Evolutionary conservation across 2,888 invertebrate species (phyloP).

Genomic region (Oscheius sp.): DNA sequence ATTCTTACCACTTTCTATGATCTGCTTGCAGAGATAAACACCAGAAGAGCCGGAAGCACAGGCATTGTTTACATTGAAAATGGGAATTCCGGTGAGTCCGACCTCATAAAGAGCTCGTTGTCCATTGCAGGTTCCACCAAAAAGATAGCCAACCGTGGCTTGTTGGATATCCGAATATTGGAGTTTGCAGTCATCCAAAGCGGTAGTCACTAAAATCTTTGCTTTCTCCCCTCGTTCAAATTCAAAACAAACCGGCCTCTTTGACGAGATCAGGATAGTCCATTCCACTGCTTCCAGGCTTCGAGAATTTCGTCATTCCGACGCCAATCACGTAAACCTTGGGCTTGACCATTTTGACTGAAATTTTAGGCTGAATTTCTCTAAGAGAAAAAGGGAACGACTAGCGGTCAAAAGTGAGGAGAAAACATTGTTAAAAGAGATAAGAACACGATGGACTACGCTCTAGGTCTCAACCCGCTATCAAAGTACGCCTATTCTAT

Average conservation of each 20-base stretch:
- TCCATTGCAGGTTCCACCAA: conserved; percentile 77
- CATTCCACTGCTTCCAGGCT: conserved; percentile 82
- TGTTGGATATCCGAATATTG: conserved; percentile 80
- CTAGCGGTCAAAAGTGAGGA: not conserved
- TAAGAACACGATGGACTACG: conserved; percentile 11
- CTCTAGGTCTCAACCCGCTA: not conserved
- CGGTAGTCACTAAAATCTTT: conserved; percentile 78
- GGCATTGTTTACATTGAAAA: conserved; percentile 96
- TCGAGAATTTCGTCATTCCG: conserved; percentile 80
- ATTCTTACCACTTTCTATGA: conserved; percentile 81
- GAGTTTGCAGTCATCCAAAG: conserved; percentile 72
- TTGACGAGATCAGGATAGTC: conserved; percentile 95
- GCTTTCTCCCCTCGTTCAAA: not conserved
- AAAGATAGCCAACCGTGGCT: conserved; percentile 77
- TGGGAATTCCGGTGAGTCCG: conserved; percentile 94
- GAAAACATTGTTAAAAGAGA: conserved; percentile 3
- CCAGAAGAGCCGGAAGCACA: conserved; percentile 96
- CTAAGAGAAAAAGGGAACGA: not conserved
- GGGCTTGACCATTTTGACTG: conserved; percentile 53
- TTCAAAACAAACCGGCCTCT: conserved; percentile 78
- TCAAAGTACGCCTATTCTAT: conserved; percentile 12
- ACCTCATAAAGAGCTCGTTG: conserved; percentile 92
- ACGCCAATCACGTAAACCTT: conserved; percentile 69
- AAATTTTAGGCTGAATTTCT: not conserved
- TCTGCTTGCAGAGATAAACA: conserved; percentile 86